Evolutionary conservation across 2,888 invertebrate species (phyloP).

Genomic region (Chrysolina americana): DNA sequence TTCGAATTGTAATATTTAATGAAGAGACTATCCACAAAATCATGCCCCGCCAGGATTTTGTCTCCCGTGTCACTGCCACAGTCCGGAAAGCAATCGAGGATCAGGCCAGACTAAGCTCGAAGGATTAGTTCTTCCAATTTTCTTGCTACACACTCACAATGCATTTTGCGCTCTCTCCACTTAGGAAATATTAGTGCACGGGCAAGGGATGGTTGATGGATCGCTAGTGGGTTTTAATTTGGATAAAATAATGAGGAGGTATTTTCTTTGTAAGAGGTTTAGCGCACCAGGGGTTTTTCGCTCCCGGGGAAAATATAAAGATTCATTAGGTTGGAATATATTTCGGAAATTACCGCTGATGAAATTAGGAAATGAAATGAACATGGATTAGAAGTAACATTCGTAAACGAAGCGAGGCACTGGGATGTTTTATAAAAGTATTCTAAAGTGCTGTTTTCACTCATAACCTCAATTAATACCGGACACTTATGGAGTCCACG

Average conservation of each 20-base stretch:
- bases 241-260: not conserved
- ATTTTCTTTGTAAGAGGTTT: not conserved
- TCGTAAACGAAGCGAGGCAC: too few relatives aligned
- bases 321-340: too few relatives aligned
- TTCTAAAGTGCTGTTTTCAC: too few relatives aligned
- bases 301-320: too few relatives aligned
- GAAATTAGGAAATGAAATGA: too few relatives aligned
- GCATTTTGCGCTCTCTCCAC: conserved; percentile 4
- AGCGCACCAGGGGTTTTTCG: too few relatives aligned
- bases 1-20: conserved; percentile 5
- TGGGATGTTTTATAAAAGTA: too few relatives aligned
- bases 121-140: conserved; percentile 23
- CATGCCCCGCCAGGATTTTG: conserved; percentile 4
- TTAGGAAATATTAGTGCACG: conserved; percentile 8
- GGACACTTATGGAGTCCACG: too few relatives aligned
- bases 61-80: not conserved
- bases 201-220: not conserved
- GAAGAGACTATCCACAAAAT: conserved; percentile 5
- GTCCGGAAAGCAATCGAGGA: conserved; percentile 6
- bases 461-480: too few relatives aligned
- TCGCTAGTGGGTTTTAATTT: not conserved
- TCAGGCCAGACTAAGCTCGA: conserved; percentile 1
- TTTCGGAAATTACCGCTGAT: too few relatives aligned
- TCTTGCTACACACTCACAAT: conserved; percentile 10
- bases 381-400: too few relatives aligned